Base-by-base conservation (phyloP, 2,888 invertebrate species). In the Protonemura montana region DNA sequence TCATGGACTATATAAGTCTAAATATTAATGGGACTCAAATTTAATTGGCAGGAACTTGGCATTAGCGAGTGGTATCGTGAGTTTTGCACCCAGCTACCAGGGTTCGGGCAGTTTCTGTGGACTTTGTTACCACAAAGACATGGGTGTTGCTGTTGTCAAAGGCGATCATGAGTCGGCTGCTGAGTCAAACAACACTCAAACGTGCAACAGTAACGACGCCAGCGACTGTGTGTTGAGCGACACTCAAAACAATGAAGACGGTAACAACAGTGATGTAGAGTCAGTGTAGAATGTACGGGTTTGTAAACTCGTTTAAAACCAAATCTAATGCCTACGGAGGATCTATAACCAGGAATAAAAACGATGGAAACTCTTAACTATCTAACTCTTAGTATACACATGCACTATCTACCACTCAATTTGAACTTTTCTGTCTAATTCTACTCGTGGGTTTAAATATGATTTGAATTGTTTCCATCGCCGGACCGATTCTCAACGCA, bases 1-100 rank as follows among this genome's bases (percentile, higher is more conserved):
- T n/a, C n/a, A n/a, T n/a, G n/a, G n/a, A n/a, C n/a, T n/a, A n/a
- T n/a, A n/a, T n/a, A n/a, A n/a, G n/a, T n/a, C n/a, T n/a, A n/a
- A n/a, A n/a, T n/a, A n/a, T n/a, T n/a, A n/a, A n/a, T n/a, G n/a
- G n/a, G n/a, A n/a, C n/a, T n/a, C n/a, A n/a, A n/a, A n/a, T 35
- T 35, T 35, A 6, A 35, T 35, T 89, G 89, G 6, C 89, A 91
- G 91, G 85, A 90, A 91, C 85, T 89, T 91, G 35, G 91, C 90
- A 7, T 90, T 90, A 41, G 90, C 90, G 26, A 90, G 89, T 86
- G 90, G 90, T 5, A 88, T 91, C 85, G 89, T 89, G 27, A 90
- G 90, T 85, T 88, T 90, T 76, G 90, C 90, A 41, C 88, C 89
- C 10, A 21, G 86, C 3, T 90, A 90, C 85, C 89, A 88, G 41